A percentile compares a stretch with the other conserved stretches of the same genome.
Conservation (phyloP, 2,888 invertebrate species). For the Ecdyonurus torrentis region DNA sequence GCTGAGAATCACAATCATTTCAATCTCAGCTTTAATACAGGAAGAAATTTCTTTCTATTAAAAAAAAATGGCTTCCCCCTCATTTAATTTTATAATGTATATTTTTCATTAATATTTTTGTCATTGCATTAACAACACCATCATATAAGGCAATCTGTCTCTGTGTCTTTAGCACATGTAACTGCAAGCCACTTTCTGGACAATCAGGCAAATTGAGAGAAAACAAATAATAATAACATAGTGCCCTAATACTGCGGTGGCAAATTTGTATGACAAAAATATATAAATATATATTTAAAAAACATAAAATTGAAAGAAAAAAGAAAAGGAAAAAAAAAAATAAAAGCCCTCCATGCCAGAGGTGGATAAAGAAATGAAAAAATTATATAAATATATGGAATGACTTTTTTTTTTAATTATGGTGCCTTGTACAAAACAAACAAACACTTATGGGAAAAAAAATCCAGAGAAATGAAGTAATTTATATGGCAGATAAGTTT, state of each 20-base stretch:
- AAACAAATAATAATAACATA: no score
- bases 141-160: not conserved
- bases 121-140: not conserved
- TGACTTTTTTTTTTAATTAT: conserved; percentile 31
- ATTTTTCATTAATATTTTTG: not conserved
- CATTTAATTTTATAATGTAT: not conserved
- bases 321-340: conserved; percentile 7
- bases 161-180: not conserved
- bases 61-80: not conserved
- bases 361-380: conserved; percentile 21
- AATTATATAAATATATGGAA: conserved; percentile 30
- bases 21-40: no score
- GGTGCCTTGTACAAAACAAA: conserved; percentile 30
- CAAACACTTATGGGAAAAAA: conserved; percentile 28
- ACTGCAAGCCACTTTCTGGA: not conserved
- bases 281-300: no score
- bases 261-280: not conserved
- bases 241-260: not conserved
- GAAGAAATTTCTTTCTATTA: no score
- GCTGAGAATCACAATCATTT: no score
- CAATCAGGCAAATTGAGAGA: not conserved
- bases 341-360: conserved; percentile 10
- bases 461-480: conserved; percentile 6
- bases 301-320: not conserved
- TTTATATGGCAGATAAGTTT: conserved; percentile 47